A percentile compares a stretch with the other conserved stretches of the same genome.
phyloP scores from a whole-genome alignment of 2,113 vertebrate genomes.

The Philantomba maxwellii region DNA sequence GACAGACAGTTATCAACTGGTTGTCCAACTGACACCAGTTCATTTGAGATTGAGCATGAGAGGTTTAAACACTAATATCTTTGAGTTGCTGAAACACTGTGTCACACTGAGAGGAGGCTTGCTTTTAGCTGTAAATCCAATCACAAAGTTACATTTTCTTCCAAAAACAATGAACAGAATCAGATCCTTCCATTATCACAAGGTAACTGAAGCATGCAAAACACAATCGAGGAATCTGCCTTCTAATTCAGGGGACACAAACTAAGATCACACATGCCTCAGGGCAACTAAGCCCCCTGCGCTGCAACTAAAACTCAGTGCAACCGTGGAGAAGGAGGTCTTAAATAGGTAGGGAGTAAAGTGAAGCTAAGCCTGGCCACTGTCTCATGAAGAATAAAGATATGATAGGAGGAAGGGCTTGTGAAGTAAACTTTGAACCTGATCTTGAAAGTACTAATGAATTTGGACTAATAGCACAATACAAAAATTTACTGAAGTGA shows the following conservation, averaged over 20 bases:
- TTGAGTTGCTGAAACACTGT: neutral
- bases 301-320: neutral
- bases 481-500: neutral
- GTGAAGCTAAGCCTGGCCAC: neutral
- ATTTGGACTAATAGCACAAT: neutral
- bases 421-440: neutral
- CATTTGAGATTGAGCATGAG: neutral
- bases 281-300: neutral
- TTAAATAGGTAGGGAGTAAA: neutral
- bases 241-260: neutral
- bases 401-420: neutral
- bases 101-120: neutral
- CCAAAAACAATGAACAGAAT: neutral
- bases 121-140: neutral
- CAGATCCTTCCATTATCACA: neutral
- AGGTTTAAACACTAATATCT: neutral
- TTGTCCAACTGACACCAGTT: neutral
- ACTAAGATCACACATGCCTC: neutral
- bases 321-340: neutral
- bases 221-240: neutral
- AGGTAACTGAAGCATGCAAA: neutral
- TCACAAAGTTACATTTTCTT: neutral
- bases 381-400: neutral
- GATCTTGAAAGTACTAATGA: neutral
- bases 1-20: neutral